phyloP scores from a whole-genome alignment of 2,888 invertebrate species.

The Chrysina gloriosa region DNA sequence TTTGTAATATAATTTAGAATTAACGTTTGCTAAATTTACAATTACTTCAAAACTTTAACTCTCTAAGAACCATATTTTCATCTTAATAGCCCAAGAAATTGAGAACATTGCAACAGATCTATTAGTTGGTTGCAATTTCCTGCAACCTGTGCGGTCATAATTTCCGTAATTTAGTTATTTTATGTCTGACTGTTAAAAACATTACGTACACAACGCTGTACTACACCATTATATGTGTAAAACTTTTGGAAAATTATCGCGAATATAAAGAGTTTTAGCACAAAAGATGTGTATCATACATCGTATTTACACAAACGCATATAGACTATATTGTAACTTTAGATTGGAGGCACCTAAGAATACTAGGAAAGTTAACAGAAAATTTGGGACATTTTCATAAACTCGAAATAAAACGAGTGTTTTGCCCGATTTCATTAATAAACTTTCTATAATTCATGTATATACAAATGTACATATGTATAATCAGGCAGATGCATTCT shows the following conservation, averaged over 20 bases:
- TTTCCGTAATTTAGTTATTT: slow-evolving; percentile 8
- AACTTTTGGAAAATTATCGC: too few species aligned
- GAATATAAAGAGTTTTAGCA: too few species aligned
- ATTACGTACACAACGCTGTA: slow-evolving; percentile 10
- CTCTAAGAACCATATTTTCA: not conserved
- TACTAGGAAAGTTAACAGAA: too few species aligned
- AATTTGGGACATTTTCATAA: not conserved
- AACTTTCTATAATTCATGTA: not conserved
- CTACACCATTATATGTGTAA: too few species aligned
- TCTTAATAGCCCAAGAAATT: not conserved
- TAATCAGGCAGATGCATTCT: not conserved
- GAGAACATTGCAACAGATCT: not conserved
- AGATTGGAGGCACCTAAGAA: too few species aligned
- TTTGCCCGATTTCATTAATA: slow-evolving; percentile 9
- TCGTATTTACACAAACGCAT: too few species aligned
- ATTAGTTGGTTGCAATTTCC: slow-evolving; percentile 1
- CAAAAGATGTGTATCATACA: too few species aligned
- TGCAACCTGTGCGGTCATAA: slow-evolving; percentile 16
- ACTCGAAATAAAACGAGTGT: too few species aligned
- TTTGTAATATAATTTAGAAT: not conserved
- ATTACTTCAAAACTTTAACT: too few species aligned
- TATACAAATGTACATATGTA: not conserved
- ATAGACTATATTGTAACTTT: too few species aligned
- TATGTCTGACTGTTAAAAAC: slow-evolving; percentile 32
- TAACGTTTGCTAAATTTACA: too few species aligned